Conservation (phyloP, 2,888 invertebrate species). For the Lordiphosa fenestrarum region DNA sequence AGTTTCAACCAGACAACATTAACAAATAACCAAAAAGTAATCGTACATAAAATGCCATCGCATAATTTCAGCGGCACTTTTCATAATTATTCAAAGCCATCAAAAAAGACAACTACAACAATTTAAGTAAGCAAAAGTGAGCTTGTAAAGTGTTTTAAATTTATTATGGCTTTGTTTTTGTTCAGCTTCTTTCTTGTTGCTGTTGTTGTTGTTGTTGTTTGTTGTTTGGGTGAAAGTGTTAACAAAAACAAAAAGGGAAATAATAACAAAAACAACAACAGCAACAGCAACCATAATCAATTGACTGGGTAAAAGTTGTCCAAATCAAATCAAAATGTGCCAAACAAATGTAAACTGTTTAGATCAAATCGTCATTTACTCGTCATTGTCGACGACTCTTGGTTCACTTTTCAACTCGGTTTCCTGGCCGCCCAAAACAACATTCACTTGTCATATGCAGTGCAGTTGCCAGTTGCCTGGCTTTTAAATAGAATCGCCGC, state of each 20-base stretch:
- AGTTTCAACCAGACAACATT: conserved; percentile 16
- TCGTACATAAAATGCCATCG: too few species aligned
- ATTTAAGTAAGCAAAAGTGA: conserved; percentile 51
- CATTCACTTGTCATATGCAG: conserved; percentile 63
- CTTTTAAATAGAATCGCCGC: conserved; percentile 54
- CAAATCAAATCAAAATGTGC: conserved; percentile 20
- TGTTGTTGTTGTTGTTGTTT: conserved; percentile 19
- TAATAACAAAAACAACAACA: conserved; percentile 9
- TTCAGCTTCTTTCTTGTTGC: conserved; percentile 12
- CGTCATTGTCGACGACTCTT: conserved; percentile 20
- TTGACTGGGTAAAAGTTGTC: conserved; percentile 48
- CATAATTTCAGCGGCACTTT: conserved; percentile 33
- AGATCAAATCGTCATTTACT: conserved; percentile 10
- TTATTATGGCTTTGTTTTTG: conserved; percentile 30
- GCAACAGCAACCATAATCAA: conserved; percentile 33
- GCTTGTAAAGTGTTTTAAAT: conserved; percentile 43
- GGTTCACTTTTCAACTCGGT: conserved; percentile 23
- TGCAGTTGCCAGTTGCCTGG: conserved; percentile 28
- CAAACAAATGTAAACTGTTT: conserved; percentile 24
- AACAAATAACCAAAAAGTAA: conserved; percentile 22
- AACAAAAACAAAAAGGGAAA: conserved; percentile 18
- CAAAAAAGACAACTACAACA: conserved; percentile 16
- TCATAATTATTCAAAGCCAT: conserved; percentile 30
- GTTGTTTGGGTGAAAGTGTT: conserved; percentile 58
- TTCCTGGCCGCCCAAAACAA: conserved; percentile 59